phyloP scores from a whole-genome alignment of 2,113 vertebrate species.

The Pseudopipra pipra region DNA sequence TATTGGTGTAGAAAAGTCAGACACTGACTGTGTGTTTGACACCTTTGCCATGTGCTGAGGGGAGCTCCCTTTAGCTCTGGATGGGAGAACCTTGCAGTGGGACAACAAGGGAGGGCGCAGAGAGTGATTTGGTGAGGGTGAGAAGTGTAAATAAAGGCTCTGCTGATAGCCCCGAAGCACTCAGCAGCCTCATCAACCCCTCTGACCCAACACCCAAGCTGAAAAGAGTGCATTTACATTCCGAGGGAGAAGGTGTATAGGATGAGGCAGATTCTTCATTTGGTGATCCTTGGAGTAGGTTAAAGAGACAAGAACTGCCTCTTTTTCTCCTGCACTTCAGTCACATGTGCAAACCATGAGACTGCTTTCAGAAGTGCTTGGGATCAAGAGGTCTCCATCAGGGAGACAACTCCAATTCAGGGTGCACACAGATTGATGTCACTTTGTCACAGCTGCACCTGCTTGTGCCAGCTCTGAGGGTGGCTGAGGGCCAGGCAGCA shows the following conservation, averaged over 20 bases:
- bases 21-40: accelerated
- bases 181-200: background rate
- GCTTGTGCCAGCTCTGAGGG: background rate
- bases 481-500: slow-evolving; percentile 37
- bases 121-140: background rate
- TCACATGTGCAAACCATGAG: background rate
- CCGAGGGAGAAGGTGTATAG: background rate
- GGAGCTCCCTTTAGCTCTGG: background rate
- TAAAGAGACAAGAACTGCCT: background rate
- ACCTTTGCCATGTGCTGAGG: background rate
- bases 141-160: background rate
- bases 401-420: slow-evolving; percentile 2
- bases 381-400: slow-evolving; percentile 13
- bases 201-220: background rate
- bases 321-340: background rate
- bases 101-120: background rate
- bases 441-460: background rate
- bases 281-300: background rate
- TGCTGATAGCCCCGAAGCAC: background rate
- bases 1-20: background rate
- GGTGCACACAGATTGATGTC: background rate
- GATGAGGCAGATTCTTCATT: background rate
- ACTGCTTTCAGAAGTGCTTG: background rate
- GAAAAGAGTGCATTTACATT: background rate
- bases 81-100: background rate